A percentile compares a stretch with the other conserved stretches of the same genome.
phyloP scores from a whole-genome alignment of 2,888 invertebrate species.

The Acanthococcus lagerstroemiae region DNA sequence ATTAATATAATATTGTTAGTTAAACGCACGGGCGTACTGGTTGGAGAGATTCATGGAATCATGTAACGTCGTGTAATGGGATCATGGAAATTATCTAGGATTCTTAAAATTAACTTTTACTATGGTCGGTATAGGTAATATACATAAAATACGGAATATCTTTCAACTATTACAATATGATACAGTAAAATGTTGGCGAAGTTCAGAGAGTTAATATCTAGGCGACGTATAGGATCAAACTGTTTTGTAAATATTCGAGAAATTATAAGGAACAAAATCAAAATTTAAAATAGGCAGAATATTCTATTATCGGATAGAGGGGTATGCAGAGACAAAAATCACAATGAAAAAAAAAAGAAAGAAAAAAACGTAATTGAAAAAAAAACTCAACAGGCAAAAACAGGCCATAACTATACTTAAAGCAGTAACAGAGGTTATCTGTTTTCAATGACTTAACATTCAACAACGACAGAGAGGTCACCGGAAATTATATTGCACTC shows the following conservation, averaged over 20 bases:
- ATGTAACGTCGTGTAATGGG: background rate
- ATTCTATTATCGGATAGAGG: background rate
- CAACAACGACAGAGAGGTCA: background rate
- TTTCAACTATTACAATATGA: background rate
- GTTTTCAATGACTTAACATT: no score
- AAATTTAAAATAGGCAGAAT: no score
- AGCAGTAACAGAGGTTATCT: background rate
- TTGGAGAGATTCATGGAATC: background rate
- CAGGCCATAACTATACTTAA: background rate
- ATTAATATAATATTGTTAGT: background rate
- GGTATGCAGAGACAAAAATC: no score
- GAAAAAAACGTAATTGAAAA: background rate
- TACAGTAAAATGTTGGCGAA: background rate
- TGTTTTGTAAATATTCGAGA: no score
- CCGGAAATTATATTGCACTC: background rate
- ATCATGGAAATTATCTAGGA: background rate
- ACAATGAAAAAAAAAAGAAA: background rate
- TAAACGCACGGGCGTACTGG: background rate
- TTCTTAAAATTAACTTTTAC: constrained; percentile 1
- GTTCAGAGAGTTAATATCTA: background rate
- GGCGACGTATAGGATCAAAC: no score
- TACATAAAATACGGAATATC: constrained; percentile 1
- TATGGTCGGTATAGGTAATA: background rate
- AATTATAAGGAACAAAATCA: background rate
- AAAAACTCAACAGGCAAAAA: background rate